Conservation (phyloP, 92 coral and sea anemone species). For the Meandrina meandrites region DNA sequence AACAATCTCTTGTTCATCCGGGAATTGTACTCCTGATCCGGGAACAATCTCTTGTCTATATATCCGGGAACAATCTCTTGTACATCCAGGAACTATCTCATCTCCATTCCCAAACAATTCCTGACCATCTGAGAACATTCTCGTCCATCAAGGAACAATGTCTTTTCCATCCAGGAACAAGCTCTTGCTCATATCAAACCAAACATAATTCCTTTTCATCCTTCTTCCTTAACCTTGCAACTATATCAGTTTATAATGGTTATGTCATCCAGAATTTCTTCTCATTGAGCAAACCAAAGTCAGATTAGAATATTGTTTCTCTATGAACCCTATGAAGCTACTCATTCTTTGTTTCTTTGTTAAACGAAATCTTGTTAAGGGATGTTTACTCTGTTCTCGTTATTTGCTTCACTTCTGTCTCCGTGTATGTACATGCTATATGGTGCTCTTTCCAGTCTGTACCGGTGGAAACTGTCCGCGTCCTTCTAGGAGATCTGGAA, state of each 20-base stretch:
- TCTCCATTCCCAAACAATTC: not conserved
- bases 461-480: slow-evolving; percentile 23
- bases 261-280: not conserved
- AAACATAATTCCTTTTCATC: not conserved
- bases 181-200: not conserved
- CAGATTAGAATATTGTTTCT: not conserved
- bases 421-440: not conserved
- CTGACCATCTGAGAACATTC: not conserved
- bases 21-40: too few relatives aligned
- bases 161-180: not conserved
- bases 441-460: slow-evolving; percentile 21
- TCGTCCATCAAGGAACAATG: not conserved
- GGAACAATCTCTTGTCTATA: too few relatives aligned
- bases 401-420: not conserved
- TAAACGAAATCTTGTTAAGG: not conserved
- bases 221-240: not conserved
- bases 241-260: not conserved
- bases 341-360: not conserved
- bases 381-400: not conserved
- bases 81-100: not conserved
- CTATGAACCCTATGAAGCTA: not conserved
- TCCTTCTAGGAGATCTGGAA: slow-evolving; percentile 16
- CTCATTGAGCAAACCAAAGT: not conserved
- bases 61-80: not conserved
- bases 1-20: too few relatives aligned